A percentile compares a stretch with the other conserved stretches of the same genome.
Conservation (phyloP, 2,888 invertebrate genomes). For the Agrochola lychnidis region DNA sequence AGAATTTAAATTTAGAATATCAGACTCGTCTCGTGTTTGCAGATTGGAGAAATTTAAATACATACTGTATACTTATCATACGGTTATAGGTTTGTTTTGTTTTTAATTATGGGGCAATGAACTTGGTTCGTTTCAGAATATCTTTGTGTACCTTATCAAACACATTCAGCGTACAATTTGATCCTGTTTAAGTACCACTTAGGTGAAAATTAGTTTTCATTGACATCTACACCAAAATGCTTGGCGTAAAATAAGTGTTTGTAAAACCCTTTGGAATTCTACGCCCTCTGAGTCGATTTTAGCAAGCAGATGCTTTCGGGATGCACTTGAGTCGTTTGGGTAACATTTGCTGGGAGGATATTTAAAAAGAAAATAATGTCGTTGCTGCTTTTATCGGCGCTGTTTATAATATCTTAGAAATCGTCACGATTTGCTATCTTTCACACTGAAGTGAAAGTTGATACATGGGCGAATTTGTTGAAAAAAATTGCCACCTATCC, state of each 20-base stretch:
- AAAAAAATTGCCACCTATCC: background rate
- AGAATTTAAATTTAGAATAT: slow-evolving; percentile 56
- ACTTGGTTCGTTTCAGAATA: slow-evolving; percentile 22
- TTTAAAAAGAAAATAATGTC: slow-evolving; percentile 7
- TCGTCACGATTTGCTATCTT: background rate
- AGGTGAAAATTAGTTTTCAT: slow-evolving; percentile 46
- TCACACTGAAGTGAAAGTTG: background rate
- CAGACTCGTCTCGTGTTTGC: slow-evolving; percentile 42
- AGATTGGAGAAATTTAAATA: slow-evolving; percentile 55
- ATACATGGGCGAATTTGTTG: background rate
- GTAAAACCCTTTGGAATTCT: slow-evolving; percentile 36
- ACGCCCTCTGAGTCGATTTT: slow-evolving; percentile 29
- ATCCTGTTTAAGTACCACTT: slow-evolving; percentile 29
- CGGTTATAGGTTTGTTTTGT: slow-evolving; percentile 46
- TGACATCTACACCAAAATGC: slow-evolving; percentile 40
- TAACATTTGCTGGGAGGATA: slow-evolving; percentile 16
- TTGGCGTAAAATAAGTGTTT: slow-evolving; percentile 45
- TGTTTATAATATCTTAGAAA: background rate
- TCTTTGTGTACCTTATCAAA: slow-evolving; percentile 46
- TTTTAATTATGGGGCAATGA: slow-evolving; percentile 51
- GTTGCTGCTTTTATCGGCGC: slow-evolving; percentile 7
- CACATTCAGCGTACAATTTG: slow-evolving; percentile 41
- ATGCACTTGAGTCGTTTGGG: slow-evolving; percentile 38
- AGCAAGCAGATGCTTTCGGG: slow-evolving; percentile 31
- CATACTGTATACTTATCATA: slow-evolving; percentile 24